phyloP scores from a whole-genome alignment of 2,113 vertebrate species.

The Engystomops pustulosus region DNA sequence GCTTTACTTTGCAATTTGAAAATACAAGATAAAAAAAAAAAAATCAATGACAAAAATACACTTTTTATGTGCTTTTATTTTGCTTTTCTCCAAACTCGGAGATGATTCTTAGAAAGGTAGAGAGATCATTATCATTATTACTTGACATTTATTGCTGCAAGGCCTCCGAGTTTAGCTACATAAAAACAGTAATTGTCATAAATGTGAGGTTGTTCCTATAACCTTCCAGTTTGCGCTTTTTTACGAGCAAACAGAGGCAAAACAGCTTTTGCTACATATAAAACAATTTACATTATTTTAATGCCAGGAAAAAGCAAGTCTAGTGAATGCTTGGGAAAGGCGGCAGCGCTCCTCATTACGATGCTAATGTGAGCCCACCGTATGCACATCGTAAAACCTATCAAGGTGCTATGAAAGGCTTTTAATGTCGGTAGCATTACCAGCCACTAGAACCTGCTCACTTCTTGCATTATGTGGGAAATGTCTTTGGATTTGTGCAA shows the following conservation, averaged over 20 bases:
- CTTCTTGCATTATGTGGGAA: not conserved
- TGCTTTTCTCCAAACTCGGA: not conserved
- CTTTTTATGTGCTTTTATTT: conserved; percentile 20
- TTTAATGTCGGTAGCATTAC: conserved; percentile 6
- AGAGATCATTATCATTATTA: conserved; percentile 40
- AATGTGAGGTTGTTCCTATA: conserved; percentile 49
- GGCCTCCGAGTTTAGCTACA: conserved; percentile 33
- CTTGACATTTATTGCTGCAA: conserved; percentile 48
- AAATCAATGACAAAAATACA: not conserved
- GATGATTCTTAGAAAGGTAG: conserved; percentile 35
- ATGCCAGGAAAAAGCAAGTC: conserved; percentile 17
- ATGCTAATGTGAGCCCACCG: conserved; percentile 35
- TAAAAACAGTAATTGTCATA: conserved; percentile 42
- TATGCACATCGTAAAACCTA: conserved; percentile 38
- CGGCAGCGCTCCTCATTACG: conserved; percentile 36
- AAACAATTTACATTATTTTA: conserved; percentile 54
- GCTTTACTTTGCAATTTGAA: not conserved
- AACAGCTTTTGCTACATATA: conserved; percentile 36
- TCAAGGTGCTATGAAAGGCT: conserved; percentile 24
- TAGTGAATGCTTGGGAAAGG: conserved; percentile 25
- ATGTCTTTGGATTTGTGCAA: not conserved
- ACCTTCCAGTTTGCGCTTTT: conserved; percentile 47
- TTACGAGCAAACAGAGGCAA: conserved; percentile 39
- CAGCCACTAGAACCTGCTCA: not conserved
- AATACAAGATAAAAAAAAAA: conserved; percentile 20